Evolutionary conservation across 2,888 invertebrate genomes (phyloP).

Genomic region (Tachina lurida): DNA sequence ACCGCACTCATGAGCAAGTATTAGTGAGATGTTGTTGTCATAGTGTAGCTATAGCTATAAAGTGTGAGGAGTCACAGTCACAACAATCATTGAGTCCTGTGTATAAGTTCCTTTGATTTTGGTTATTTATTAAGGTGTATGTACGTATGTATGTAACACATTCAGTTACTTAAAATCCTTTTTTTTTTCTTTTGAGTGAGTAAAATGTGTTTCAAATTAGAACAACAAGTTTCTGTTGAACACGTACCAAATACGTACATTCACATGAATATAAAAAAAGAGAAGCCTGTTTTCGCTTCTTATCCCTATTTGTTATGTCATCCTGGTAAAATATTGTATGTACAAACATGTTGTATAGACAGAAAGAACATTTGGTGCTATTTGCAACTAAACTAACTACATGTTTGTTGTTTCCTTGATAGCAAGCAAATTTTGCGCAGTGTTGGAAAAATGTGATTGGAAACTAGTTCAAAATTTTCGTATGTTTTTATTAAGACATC

Average conservation of each 20-base stretch:
- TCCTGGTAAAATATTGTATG: constrained; percentile 55
- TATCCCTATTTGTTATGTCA: constrained; percentile 24
- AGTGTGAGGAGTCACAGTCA: background rate
- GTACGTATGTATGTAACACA: too few species aligned
- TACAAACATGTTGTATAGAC: constrained; percentile 56
- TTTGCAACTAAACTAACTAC: background rate
- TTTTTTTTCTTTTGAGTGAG: background rate
- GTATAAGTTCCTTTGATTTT: background rate
- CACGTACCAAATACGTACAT: background rate
- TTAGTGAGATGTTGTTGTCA: constrained; percentile 9
- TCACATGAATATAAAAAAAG: background rate
- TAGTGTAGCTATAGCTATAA: background rate
- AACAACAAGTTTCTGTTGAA: constrained; percentile 54
- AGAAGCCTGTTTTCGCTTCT: background rate
- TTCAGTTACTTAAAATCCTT: background rate
- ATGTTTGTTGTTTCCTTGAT: background rate
- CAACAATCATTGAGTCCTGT: constrained; percentile 9
- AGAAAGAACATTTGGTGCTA: constrained; percentile 16
- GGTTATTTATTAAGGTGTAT: background rate
- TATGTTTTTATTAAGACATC: too few species aligned
- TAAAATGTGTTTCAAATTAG: background rate
- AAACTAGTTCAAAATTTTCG: too few species aligned
- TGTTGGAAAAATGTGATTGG: too few species aligned
- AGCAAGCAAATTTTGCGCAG: background rate
- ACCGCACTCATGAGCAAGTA: background rate